Conservation (phyloP, 2,888 invertebrate genomes). For the Tetragnatha montana region DNA sequence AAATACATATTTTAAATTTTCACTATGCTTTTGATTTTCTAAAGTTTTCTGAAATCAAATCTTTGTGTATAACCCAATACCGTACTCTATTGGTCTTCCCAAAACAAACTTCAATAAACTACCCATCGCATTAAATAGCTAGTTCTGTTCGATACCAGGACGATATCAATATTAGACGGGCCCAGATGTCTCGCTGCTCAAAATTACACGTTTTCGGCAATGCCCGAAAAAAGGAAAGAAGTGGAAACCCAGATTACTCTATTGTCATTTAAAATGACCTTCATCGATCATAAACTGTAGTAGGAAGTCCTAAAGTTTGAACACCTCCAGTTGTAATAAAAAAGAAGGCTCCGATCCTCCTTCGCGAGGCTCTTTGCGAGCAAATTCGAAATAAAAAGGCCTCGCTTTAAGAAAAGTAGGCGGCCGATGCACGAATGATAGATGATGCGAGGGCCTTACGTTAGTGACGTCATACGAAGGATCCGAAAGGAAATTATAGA, state of each 20-base stretch:
- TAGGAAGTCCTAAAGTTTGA: constrained; percentile 56
- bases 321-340: constrained; percentile 32
- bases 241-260: constrained; percentile 6
- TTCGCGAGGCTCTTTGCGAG: constrained; percentile 36
- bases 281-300: constrained; percentile 51
- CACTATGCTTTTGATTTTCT: too few species aligned
- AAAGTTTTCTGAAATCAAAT: too few species aligned
- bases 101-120: too few species aligned
- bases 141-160: background rate
- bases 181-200: background rate
- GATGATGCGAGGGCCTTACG: constrained; percentile 49
- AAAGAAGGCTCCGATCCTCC: constrained; percentile 30
- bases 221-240: background rate
- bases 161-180: constrained; percentile 16
- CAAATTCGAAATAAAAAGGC: constrained; percentile 62
- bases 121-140: too few species aligned
- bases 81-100: too few species aligned
- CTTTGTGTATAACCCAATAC: too few species aligned
- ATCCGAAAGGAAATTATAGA: constrained; percentile 65
- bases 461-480: constrained; percentile 50
- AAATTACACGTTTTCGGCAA: background rate
- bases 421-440: constrained; percentile 50
- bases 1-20: too few species aligned
- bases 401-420: constrained; percentile 55
- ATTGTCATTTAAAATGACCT: constrained; percentile 46